A percentile compares a stretch with the other conserved stretches of the same genome.
Evolutionary conservation across 2,888 invertebrate species (phyloP).

Genomic region (Sarcophaga rosellei): DNA sequence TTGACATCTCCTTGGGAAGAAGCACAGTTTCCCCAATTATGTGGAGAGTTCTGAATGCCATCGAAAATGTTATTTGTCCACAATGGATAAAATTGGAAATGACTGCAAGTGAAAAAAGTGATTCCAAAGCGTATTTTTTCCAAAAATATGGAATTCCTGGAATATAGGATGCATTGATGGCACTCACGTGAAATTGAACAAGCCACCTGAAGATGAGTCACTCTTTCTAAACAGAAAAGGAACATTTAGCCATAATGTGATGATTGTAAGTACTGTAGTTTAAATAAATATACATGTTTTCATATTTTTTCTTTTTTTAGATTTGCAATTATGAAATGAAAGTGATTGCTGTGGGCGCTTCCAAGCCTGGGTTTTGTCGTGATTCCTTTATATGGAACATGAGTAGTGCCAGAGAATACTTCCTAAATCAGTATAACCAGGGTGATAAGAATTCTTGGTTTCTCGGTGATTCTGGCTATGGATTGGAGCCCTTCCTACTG

Average conservation of each 20-base stretch:
- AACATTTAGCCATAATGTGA: constrained; percentile 27
- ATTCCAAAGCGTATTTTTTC: neutral
- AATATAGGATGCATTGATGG: constrained; percentile 43
- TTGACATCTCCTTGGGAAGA: constrained; percentile 11
- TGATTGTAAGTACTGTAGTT: constrained; percentile 22
- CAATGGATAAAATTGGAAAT: constrained; percentile 34
- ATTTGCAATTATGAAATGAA: constrained; percentile 36
- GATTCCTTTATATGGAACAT: constrained; percentile 12
- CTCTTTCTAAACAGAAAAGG: constrained; percentile 29
- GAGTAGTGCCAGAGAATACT: constrained; percentile 7
- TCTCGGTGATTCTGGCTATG: constrained; percentile 2
- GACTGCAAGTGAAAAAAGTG: constrained; percentile 17
- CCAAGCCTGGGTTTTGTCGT: neutral
- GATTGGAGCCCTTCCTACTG: neutral
- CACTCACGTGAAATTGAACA: constrained; percentile 34
- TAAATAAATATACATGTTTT: neutral
- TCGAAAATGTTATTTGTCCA: constrained; percentile 22
- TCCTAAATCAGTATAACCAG: neutral
- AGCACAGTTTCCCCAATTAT: constrained; percentile 29
- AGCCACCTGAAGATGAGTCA: constrained; percentile 32
- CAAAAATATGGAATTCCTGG: constrained; percentile 39
- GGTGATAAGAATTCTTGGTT: neutral
- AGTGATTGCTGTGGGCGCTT: constrained; percentile 25
- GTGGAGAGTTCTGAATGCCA: constrained; percentile 31
- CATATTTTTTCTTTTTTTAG: constrained; percentile 3